Evolutionary conservation across 2,888 invertebrate species (phyloP), one percentile per base, ranked within the genome.

Genomic region (Mythimna albipuncta): DNA sequence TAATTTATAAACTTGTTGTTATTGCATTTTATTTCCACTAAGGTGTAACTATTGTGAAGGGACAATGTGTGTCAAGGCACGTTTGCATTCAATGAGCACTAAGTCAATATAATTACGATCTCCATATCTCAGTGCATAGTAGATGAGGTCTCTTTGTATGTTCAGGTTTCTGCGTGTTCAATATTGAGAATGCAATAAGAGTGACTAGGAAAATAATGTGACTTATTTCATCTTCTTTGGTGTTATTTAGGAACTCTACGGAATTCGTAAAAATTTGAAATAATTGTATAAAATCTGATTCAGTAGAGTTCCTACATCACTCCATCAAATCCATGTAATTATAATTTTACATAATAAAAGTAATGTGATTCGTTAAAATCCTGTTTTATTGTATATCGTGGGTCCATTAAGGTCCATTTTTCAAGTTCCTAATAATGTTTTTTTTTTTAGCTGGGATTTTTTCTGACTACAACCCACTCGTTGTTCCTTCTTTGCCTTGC

Each of bases 261-360:
- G 58, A 64, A 69, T 52, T 52, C 0, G 38, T 19, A 68, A 67
- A 10, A 47, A 58, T 32, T 69, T 66, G 26, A 61, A 71, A 73
- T 32, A 41, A 63, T 73, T 72, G 77, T 69, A 61, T 68, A 72
- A 54, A 35, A 52, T 63, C 7, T 13, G 5, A 47, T 76, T 82
- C 44, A 21, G 67, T 79, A 35, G 64, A 75, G 80, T 52, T 77
- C 70, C 64, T 77, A 58, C 11, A 52, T 66, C 54, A 63, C 72
- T 68, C 2, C n/a, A 38, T 35, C 16, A 58, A 16, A 77, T 68
- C n/a, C 35, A 64, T 85, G 73, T 80, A 80, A 85, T 77, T 55
- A 71, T 82, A 77, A 80, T 85, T 82, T 85, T 77, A 78, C 64
- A 50, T 50, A 85, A 82, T 85, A 80, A 85, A 84, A 75, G 69